Conservation (phyloP, 1,140 invertebrate genomes). For the Drosophila simulans region DNA sequence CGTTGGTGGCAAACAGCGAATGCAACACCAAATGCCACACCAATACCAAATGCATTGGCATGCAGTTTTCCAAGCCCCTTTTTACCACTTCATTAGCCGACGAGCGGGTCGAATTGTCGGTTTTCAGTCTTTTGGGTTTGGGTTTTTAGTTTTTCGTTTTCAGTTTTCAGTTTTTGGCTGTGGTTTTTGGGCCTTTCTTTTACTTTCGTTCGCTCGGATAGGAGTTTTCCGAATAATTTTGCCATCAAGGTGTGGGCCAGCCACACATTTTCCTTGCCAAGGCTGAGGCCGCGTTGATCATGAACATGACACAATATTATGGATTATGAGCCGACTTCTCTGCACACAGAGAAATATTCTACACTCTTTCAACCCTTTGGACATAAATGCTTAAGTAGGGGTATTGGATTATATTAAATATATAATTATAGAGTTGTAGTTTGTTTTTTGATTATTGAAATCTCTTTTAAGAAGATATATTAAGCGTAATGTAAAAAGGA, state of each 20-base stretch:
- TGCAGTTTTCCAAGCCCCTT: slow-evolving; percentile 61
- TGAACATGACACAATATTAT: slow-evolving; percentile 83
- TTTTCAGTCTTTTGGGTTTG: slow-evolving; percentile 14
- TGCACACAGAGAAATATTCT: slow-evolving; percentile 7
- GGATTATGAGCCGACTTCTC: slow-evolving; percentile 66
- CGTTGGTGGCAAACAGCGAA: slow-evolving; percentile 27
- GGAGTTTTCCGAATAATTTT: slow-evolving; percentile 76
- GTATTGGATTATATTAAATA: too few relatives aligned
- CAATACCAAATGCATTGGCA: slow-evolving; percentile 34
- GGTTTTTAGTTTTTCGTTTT: slow-evolving; percentile 15
- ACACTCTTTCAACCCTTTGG: not conserved
- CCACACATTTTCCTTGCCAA: slow-evolving; percentile 48
- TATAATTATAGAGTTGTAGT: too few relatives aligned
- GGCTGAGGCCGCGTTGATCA: slow-evolving; percentile 66
- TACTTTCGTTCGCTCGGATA: slow-evolving; percentile 69
- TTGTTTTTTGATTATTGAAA: too few relatives aligned
- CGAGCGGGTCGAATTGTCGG: slow-evolving; percentile 42
- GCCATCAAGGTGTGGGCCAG: slow-evolving; percentile 59
- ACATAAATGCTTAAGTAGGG: not conserved
- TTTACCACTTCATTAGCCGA: slow-evolving; percentile 76
- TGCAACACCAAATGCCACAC: slow-evolving; percentile 15
- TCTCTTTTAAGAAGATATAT: too few relatives aligned
- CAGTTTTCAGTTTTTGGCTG: slow-evolving; percentile 12
- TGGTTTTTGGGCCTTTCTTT: slow-evolving; percentile 56
- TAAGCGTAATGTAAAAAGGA: too few relatives aligned